These are phyloP conservation scores for Toxonevra muliebris DNA, from an alignment of 2,888 invertebrate species.

Conservation along the genomic window DNA sequence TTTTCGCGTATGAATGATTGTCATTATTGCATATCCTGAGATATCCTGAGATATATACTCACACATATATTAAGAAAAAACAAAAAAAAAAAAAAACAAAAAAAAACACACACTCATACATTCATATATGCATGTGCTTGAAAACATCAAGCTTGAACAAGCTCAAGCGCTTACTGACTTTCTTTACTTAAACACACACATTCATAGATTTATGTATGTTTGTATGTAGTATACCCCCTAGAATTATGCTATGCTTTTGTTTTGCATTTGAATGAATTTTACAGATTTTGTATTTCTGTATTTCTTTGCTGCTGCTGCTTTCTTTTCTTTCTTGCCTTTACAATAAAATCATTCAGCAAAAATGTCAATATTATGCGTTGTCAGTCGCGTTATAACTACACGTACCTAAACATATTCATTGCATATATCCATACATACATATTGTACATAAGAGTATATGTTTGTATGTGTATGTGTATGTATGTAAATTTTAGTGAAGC, in stretches of 20 bases:
- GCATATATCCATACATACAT: not conserved
- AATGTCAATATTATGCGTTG: constrained; percentile 37
- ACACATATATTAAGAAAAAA: not conserved
- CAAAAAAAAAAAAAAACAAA: too few species aligned
- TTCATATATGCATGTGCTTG: constrained; percentile 22
- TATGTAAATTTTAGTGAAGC: not conserved
- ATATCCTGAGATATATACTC: not conserved
- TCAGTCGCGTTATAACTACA: constrained; percentile 22
- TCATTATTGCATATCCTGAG: constrained; percentile 23
- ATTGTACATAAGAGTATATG: too few species aligned
- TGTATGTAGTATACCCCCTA: not conserved
- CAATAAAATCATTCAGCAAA: constrained; percentile 32
- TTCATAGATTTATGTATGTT: constrained; percentile 19
- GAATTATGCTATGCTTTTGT: constrained; percentile 33
- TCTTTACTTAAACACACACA: not conserved
- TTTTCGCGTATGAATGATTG: constrained; percentile 9
- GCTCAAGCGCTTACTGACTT: not conserved
- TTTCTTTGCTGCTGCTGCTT: not conserved
- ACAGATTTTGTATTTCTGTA: not conserved
- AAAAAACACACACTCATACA: not conserved
- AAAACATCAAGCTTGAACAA: constrained; percentile 20
- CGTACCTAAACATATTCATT: not conserved
- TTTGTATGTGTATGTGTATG: not conserved
- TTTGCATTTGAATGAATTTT: constrained; percentile 33
- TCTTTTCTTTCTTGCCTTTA: not conserved